phyloP scores from a whole-genome alignment of 1,140 invertebrate genomes.

The Rhopalosiphum maidis region DNA sequence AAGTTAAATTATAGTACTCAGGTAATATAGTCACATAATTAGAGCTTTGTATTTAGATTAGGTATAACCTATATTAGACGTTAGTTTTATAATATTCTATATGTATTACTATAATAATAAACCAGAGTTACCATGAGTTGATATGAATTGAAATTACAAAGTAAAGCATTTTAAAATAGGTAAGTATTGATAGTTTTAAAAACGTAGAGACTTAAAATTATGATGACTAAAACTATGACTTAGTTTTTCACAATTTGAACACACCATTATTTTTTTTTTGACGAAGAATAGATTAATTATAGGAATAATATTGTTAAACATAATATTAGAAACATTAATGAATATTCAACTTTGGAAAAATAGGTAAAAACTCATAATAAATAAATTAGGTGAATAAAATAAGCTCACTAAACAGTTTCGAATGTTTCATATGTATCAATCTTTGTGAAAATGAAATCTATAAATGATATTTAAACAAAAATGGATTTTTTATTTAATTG shows the following conservation, averaged over 20 bases:
- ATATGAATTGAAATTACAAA: no score
- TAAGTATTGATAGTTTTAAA: neutral
- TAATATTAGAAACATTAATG: neutral
- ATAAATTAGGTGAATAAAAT: neutral
- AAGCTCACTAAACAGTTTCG: neutral
- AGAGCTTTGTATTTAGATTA: neutral
- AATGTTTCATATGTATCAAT: neutral
- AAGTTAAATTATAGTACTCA: neutral
- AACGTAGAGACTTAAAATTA: no score
- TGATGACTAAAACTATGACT: neutral
- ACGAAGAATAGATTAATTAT: no score
- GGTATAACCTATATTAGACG: neutral
- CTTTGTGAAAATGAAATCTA: neutral
- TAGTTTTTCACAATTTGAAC: neutral
- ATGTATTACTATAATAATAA: neutral
- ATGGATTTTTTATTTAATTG: neutral
- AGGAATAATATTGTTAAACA: no score
- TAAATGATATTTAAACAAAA: no score
- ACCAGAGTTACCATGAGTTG: neutral
- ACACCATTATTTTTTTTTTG: neutral
- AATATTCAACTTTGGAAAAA: no score
- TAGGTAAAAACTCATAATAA: neutral
- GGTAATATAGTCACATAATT: neutral
- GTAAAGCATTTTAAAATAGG: no score
- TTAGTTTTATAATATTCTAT: neutral